Evolutionary conservation across 2,888 invertebrate species (phyloP), one percentile per base, ranked within the genome.

Genomic region (Hyles lineata): DNA sequence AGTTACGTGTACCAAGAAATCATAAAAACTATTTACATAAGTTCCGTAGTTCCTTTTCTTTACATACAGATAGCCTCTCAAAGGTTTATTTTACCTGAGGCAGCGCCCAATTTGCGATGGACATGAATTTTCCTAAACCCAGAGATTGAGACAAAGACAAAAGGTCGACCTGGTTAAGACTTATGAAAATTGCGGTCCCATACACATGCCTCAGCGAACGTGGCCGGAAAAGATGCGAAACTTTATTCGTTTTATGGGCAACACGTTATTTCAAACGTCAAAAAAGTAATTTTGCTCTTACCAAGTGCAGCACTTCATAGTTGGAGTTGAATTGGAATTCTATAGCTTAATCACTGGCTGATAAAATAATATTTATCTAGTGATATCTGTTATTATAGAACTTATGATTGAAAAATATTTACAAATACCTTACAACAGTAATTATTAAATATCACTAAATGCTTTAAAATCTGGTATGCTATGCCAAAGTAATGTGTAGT

Each of bases 61-160:
- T 86, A 43, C 43, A 50, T 23, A 85, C 85, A 80, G 83, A 76
- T 80, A 80, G 80, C 82, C 82, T 80, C 80, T 83, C 83, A 82
- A 84, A 87, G 83, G 84, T 76, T 82, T 84, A 81, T 81, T 80
- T 80, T 76, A 76, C 82, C 80, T 81, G 78, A 78, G 81, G 82
- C 79, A 80, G 78, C 83, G 86, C 84, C 86, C 91, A 91, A 92
- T 91, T 91, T 91, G 89, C 84, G 86, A 87, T 84, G 85, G 87
- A 87, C 89, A 88, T 85, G 87, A 90, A 91, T 91, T 92, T 92
- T 87, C 90, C 87, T 90, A 90, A 92, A 86, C 87, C 88, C 85
- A 85, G 85, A 85, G 85, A 87, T 87, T 81, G 86, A 85, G 85
- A 90, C 90, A 89, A 85, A 90, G 91, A 91, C 90, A 91, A 91